Evolutionary conservation across 1,140 invertebrate species (phyloP).

Genomic region (Mactra quadrangularis): DNA sequence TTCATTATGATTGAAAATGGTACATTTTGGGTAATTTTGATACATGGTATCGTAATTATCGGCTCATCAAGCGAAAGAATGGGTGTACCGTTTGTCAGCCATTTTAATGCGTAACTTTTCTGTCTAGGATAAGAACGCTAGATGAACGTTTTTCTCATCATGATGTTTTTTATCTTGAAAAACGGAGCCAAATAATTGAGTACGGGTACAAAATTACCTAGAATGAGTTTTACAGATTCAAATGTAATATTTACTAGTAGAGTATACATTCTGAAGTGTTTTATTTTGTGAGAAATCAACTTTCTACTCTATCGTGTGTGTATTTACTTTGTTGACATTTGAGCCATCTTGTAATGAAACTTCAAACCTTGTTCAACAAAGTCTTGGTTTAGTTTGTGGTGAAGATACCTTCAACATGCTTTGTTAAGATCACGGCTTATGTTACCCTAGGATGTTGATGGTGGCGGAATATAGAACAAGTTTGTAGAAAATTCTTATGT

Average conservation of each 20-base stretch:
- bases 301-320: too few species aligned
- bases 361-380: too few species aligned
- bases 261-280: neutral
- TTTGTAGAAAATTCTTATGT: too few species aligned
- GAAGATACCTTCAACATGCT: too few species aligned
- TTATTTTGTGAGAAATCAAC: too few species aligned
- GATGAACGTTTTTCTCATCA: neutral
- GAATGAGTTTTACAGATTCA: neutral
- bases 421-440: too few species aligned
- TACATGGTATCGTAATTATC: conserved; percentile 19
- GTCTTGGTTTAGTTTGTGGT: too few species aligned
- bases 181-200: conserved; percentile 21
- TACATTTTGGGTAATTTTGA: conserved; percentile 15
- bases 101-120: too few species aligned
- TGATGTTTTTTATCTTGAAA: neutral
- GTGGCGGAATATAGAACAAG: too few species aligned
- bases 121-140: neutral
- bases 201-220: conserved; percentile 1
- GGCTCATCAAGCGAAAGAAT: conserved; percentile 17
- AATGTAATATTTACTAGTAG: neutral
- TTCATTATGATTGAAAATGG: conserved; percentile 3
- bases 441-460: too few species aligned
- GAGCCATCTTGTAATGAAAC: too few species aligned
- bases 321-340: too few species aligned
- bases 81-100: neutral